Evolutionary conservation across 2,113 vertebrate species (phyloP).

Genomic region (Nycticorax nycticorax): DNA sequence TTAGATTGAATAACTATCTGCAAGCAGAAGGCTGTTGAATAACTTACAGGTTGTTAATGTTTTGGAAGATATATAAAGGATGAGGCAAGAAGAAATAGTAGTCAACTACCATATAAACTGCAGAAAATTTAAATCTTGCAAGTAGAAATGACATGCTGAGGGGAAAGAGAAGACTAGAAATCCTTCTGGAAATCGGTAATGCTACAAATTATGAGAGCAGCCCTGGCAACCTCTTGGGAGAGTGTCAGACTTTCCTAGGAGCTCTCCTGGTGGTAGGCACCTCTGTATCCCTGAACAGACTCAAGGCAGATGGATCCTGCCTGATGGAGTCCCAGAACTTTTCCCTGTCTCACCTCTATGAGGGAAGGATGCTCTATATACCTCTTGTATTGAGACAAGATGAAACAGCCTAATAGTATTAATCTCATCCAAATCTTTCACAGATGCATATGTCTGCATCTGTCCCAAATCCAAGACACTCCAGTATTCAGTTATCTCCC

Average conservation of each 20-base stretch:
- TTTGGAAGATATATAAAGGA: neutral
- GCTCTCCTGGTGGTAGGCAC: accelerated
- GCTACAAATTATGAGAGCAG: neutral
- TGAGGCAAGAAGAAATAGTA: neutral
- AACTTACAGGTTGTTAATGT: neutral
- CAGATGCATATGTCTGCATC: neutral
- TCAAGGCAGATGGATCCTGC: neutral
- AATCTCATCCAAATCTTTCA: neutral
- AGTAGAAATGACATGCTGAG: neutral
- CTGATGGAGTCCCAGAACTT: neutral
- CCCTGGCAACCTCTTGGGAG: neutral
- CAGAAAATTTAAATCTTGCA: neutral
- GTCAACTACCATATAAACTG: neutral
- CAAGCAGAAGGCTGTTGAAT: neutral
- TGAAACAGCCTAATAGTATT: neutral
- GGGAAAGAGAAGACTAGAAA: neutral
- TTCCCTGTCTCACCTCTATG: neutral
- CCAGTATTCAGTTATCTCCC: neutral
- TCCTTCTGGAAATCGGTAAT: neutral
- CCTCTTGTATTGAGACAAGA: neutral
- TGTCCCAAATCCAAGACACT: neutral
- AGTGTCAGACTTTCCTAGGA: neutral
- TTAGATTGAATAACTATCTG: neutral
- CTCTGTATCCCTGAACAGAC: neutral
- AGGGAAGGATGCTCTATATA: neutral